Base-by-base conservation (phyloP, 2,113 vertebrate genomes). In the Sinocyclocheilus anophthalmus region DNA sequence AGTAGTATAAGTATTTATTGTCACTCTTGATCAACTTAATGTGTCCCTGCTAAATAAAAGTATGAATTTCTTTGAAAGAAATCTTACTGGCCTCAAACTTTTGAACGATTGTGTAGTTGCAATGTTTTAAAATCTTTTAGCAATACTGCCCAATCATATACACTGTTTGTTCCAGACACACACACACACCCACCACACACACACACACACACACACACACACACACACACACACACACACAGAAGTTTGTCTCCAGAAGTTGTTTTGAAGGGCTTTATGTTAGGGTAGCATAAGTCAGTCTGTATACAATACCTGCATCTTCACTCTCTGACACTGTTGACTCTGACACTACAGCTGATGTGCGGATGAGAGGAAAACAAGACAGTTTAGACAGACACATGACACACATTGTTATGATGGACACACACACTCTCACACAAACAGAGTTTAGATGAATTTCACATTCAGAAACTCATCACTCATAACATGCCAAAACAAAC, bases 291-390 rank as follows among this genome's bases (percentile, higher is more conserved):
- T 3, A 7, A 8, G 57, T 24, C 6, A 37, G 33, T 50, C 42
- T 39, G 20, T 59, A 63, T 45, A 79, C 53, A 8, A 39, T 95
- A 95, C 92, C 95, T 95, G 92, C 91, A 91, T 94, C 91, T 91
- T 85, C 94, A 91, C 93, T 95, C 82, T 95, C 93, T 93, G 91
- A 92, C 91, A 92, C 81, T 91, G 92, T 90, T 92, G 91, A 92
- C 91, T 92, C 84, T 91, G 92, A 91, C 89, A 92, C 94, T 91
- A 92, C 92, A 91, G 94, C 91, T 93, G 93, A 57, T 86, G 76
- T 63, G 37, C 48, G 48, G 73, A 84, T 72, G 53, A 42, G 80
- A 78, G 14, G 50, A 61, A 86, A 16, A 65, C 50, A 50, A 42
- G 33, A 82, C 22, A 13, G 26, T 57, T 83, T 76, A 78, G 76